Conservation (phyloP, 2,113 vertebrate species). For the Tringa solitaria region DNA sequence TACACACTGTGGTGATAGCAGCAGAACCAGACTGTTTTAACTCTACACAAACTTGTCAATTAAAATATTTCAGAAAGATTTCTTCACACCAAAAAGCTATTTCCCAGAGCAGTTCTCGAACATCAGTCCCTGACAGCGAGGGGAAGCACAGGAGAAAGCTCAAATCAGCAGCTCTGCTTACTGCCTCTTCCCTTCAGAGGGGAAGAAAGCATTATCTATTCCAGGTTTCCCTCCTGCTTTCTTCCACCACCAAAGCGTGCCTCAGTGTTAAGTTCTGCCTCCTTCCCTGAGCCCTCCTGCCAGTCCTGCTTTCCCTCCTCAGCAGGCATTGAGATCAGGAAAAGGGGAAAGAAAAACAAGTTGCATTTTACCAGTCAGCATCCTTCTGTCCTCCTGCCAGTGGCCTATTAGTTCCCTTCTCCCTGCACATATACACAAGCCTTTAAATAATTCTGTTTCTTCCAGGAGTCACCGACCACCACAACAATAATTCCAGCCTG, state of each 20-base stretch:
- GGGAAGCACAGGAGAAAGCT: not conserved
- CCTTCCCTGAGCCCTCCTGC: not conserved
- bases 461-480: not conserved
- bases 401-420: not conserved
- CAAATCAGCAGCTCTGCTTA: not conserved
- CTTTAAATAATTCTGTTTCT: not conserved
- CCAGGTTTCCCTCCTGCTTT: not conserved
- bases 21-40: not conserved
- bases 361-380: not conserved
- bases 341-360: not conserved
- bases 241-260: not conserved
- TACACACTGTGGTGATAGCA: rapidly evolving
- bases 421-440: not conserved
- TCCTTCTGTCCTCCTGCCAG: not conserved
- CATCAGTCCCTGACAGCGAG: not conserved
- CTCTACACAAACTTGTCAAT: not conserved
- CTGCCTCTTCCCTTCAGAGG: not conserved
- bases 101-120: not conserved
- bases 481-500: not conserved
- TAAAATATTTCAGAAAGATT: not conserved
- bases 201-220: not conserved
- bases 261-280: not conserved
- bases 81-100: not conserved
- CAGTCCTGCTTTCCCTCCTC: not conserved
- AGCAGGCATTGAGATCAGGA: not conserved